These are phyloP conservation scores for Phrixothrix hirtus DNA, from an alignment of 2,888 invertebrate genomes.

Conservation along the genomic window DNA sequence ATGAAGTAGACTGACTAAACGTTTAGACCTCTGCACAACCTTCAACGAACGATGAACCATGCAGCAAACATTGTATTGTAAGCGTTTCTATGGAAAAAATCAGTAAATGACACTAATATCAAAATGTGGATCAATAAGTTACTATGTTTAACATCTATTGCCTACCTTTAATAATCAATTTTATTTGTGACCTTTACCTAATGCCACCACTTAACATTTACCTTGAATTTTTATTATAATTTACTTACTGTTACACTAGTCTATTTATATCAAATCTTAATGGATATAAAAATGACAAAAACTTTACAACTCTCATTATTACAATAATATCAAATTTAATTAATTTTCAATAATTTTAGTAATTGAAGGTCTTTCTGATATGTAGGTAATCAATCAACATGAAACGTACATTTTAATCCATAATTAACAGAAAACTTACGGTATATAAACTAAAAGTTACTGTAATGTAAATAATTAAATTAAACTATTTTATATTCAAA, in stretches of 20 bases:
- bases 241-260: no score
- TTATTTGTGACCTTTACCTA: constrained; percentile 17
- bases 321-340: no score
- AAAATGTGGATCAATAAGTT: constrained; percentile 14
- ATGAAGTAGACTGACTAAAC: constrained; percentile 14
- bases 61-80: constrained; percentile 22
- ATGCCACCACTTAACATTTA: constrained; percentile 10
- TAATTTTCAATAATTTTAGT: constrained; percentile 1
- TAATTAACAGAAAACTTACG: no score
- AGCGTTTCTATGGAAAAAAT: constrained; percentile 29
- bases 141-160: constrained; percentile 6
- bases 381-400: no score
- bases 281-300: no score
- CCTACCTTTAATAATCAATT: constrained; percentile 10
- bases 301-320: no score
- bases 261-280: no score
- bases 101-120: constrained; percentile 6
- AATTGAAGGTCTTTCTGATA: no score
- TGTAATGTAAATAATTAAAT: not conserved
- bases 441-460: no score
- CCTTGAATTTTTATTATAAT: constrained; percentile 5
- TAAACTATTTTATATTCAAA: not conserved
- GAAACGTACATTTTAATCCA: no score
- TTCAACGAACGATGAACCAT: constrained; percentile 20
- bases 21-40: constrained; percentile 19